phyloP scores from a whole-genome alignment of 2,113 vertebrate genomes.

The Hylia prasina region DNA sequence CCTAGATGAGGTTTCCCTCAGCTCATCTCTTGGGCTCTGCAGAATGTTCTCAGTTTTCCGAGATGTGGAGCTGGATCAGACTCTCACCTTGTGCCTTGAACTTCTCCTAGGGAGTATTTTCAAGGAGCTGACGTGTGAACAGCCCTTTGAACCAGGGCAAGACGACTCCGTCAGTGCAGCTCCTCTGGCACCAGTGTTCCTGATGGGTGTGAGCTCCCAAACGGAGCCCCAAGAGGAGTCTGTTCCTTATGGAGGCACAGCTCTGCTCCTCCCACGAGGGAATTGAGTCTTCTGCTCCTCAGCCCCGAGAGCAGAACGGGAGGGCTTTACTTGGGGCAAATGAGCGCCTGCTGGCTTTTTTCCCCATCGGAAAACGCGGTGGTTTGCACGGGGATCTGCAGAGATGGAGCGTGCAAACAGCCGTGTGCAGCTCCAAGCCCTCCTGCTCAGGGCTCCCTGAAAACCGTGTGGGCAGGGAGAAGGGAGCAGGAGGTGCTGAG shows the following conservation, averaged over 20 bases:
- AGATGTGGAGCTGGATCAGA: neutral
- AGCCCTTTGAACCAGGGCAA: neutral
- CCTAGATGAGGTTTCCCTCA: neutral
- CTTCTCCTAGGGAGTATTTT: neutral
- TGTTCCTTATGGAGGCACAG: neutral
- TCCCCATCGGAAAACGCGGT: rapidly evolving
- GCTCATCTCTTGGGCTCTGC: rapidly evolving
- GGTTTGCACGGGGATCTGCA: rapidly evolving
- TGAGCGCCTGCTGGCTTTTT: rapidly evolving
- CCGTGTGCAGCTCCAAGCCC: rapidly evolving
- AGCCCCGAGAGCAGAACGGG: neutral
- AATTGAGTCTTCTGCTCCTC: neutral
- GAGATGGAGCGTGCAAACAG: rapidly evolving
- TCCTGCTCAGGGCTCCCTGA: neutral
- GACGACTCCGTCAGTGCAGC: neutral
- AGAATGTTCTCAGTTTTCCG: neutral
- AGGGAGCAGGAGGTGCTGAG: neutral
- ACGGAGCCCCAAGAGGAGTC: neutral
- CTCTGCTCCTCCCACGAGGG: rapidly evolving
- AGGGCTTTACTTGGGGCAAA: neutral
- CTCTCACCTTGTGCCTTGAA: neutral
- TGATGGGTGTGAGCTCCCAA: neutral
- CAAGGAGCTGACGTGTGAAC: neutral
- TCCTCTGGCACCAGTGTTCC: constrained; percentile 20
- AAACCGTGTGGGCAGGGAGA: rapidly evolving